Evolutionary conservation across 1,140 invertebrate species (phyloP), one percentile per base, ranked within the genome.

Genomic region (Dreissena polymorpha): DNA sequence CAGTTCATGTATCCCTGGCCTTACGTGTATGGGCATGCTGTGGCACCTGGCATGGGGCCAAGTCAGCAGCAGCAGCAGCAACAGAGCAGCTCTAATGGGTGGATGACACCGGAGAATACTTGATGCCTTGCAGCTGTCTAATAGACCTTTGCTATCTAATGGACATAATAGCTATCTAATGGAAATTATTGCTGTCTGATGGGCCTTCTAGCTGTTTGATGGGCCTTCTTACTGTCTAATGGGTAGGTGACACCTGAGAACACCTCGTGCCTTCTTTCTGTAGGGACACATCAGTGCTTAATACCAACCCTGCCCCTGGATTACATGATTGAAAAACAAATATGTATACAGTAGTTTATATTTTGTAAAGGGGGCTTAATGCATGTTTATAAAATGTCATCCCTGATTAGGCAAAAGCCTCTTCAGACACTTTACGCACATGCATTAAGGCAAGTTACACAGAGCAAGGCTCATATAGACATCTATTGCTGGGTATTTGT

Each of bases 1-100:
- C 65, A 76, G 7, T 69, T 70, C 50, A 86, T 86, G 82, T 86
- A 86, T 64, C 73, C 82, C 55, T 86, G 85, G 85, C 85, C 85
- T 21, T 86, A 86, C 23, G 65, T 86, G 10, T 81, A 86, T 29
- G 65, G 67, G 77, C 49, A 77, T 75, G 77, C 72, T n/a, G 51
- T 69, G 27, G 57, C 63, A 23, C 27, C 78, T 51, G 67, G 60
- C 21, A 27, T 23, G 12, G 23, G 21, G 29, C 50, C 69, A 49
- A 25, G 12, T 49, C 50, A 14, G 39, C 51, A 51, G 29, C 14
- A 10, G 10, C 21, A 72, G 14, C 7, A 21, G n/a, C 10, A n/a
- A n/a, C 18, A 18, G 18, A n/a, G 21, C 25, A 27, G 21, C 16
- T 18, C 21, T 68, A 25, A 25, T 7, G 65, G 21, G 14, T 68